Evolutionary conservation across 2,888 invertebrate genomes (phyloP).

Genomic region (Drosophila seclusa): DNA sequence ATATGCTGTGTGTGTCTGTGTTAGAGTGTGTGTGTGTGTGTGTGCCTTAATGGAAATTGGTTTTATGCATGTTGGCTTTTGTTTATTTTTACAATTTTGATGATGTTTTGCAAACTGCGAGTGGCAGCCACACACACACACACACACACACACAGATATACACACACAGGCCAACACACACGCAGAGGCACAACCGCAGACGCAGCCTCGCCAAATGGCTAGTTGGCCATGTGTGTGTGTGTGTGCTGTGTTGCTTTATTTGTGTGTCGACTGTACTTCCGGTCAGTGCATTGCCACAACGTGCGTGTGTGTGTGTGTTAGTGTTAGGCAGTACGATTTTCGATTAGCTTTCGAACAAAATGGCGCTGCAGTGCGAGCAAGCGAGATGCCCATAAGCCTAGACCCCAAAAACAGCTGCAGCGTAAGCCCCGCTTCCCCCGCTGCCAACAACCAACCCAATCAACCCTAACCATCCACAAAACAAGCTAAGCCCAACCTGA

Average conservation of each 20-base stretch:
- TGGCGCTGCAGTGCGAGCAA: constrained; percentile 46
- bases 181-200: constrained; percentile 14
- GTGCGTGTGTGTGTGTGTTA: constrained; percentile 11
- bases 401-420: not conserved
- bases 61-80: constrained; percentile 82
- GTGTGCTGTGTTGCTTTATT: constrained; percentile 41
- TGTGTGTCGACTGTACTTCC: constrained; percentile 73
- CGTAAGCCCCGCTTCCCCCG: not conserved
- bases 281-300: constrained; percentile 62
- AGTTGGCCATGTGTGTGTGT: constrained; percentile 20
- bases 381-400: constrained; percentile 21
- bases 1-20: constrained; percentile 12
- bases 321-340: constrained; percentile 55
- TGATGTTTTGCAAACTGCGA: constrained; percentile 80
- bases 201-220: constrained; percentile 49
- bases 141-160: constrained; percentile 29
- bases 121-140: constrained; percentile 52
- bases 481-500: not conserved
- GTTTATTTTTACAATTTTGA: constrained; percentile 82
- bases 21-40: constrained; percentile 34
- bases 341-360: constrained; percentile 66
- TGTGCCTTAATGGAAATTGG: constrained; percentile 80
- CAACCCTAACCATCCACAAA: not conserved
- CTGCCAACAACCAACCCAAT: not conserved
- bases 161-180: constrained; percentile 11